phyloP scores from a whole-genome alignment of 2,888 invertebrate species.

The Pseudoips prasinana region DNA sequence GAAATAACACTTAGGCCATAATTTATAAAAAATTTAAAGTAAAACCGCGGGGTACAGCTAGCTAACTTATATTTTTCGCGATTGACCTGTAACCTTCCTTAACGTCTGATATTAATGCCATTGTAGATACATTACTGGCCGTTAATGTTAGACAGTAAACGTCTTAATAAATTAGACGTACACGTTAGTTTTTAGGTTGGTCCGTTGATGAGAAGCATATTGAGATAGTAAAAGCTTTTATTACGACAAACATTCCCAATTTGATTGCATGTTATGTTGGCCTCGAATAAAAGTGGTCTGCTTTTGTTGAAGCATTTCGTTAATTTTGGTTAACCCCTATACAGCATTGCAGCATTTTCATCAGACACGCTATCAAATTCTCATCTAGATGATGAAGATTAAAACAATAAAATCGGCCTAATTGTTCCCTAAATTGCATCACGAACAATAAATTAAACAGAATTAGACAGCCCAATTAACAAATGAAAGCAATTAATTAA shows the following conservation, averaged over 20 bases:
- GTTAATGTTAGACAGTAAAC: constrained; percentile 67
- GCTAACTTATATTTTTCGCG: too few relatives aligned
- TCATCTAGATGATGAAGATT: constrained; percentile 14
- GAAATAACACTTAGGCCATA: too few relatives aligned
- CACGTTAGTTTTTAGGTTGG: constrained; percentile 59
- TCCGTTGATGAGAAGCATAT: constrained; percentile 66
- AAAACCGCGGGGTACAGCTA: too few relatives aligned
- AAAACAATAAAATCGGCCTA: constrained; percentile 23
- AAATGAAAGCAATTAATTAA: constrained; percentile 48
- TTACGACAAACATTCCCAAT: constrained; percentile 60
- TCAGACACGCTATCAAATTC: constrained; percentile 7
- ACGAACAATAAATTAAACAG: constrained; percentile 28
- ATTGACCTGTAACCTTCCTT: too few relatives aligned
- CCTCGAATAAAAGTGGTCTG: constrained; percentile 15
- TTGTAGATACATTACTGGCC: too few relatives aligned
- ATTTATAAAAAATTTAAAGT: too few relatives aligned
- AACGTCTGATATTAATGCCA: too few relatives aligned
- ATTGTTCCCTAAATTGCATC: constrained; percentile 25
- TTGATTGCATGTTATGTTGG: constrained; percentile 45
- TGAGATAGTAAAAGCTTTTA: constrained; percentile 70
- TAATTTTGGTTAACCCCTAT: not conserved
- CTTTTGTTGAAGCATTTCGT: constrained; percentile 28
- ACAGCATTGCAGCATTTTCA: not conserved
- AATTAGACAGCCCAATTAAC: constrained; percentile 34
- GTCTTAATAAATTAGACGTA: constrained; percentile 66